Conservation (phyloP, 1,140 invertebrate species). For the Halictus rubicundus region DNA sequence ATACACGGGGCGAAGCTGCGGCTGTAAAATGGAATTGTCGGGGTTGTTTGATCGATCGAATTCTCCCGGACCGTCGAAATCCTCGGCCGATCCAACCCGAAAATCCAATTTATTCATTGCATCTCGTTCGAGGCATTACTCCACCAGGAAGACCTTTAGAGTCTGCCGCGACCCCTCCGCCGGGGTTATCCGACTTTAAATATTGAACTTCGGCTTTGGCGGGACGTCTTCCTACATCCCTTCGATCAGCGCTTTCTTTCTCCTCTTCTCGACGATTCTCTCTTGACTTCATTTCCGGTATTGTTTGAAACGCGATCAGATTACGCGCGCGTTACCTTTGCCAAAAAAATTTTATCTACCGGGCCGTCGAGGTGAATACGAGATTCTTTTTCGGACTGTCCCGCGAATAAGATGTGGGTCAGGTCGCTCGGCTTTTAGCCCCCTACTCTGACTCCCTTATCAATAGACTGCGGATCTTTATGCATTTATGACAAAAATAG, state of each 20-base stretch:
- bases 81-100: slow-evolving; percentile 18
- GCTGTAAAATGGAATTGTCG: slow-evolving; percentile 6
- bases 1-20: background rate
- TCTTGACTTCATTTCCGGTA: no score
- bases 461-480: no score
- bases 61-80: background rate
- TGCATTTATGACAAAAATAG: no score
- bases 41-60: slow-evolving; percentile 26
- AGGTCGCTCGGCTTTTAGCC: no score
- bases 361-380: no score
- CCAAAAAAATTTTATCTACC: no score
- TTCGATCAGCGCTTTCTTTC: slow-evolving; percentile 43
- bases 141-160: slow-evolving; percentile 36
- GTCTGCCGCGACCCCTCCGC: slow-evolving; percentile 28
- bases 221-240: slow-evolving; percentile 37
- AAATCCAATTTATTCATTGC: slow-evolving; percentile 50
- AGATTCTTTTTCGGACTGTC: no score
- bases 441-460: no score
- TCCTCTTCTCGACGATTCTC: background rate
- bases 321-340: no score
- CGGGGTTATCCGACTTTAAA: slow-evolving; percentile 64
- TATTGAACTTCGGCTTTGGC: slow-evolving; percentile 56
- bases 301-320: no score
- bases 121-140: slow-evolving; percentile 31
- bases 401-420: no score